phyloP scores from a whole-genome alignment of 2,797 vertebrate genomes.

The Sarcoramphus papa region DNA sequence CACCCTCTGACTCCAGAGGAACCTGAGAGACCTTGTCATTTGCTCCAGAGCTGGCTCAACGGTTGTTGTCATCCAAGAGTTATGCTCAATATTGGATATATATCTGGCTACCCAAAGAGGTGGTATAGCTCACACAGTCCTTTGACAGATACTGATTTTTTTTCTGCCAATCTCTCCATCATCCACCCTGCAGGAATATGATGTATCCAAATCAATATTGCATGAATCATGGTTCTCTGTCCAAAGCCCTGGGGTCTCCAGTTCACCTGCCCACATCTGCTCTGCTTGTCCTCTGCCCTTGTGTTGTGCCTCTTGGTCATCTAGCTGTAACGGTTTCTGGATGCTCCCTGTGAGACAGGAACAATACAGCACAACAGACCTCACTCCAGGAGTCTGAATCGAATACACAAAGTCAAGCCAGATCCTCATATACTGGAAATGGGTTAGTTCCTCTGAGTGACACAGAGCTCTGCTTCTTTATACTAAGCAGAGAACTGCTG shows the following conservation, averaged over 20 bases:
- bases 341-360: not conserved
- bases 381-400: not conserved
- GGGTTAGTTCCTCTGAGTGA: not conserved
- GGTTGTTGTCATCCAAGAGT: not conserved
- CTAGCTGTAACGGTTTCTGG: not conserved
- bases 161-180: not conserved
- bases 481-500: not conserved
- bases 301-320: not conserved
- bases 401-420: not conserved
- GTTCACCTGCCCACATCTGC: not conserved
- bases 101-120: not conserved
- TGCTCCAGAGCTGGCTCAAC: not conserved
- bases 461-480: not conserved
- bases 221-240: not conserved
- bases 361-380: not conserved
- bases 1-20: not conserved
- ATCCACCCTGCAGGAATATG: not conserved
- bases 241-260: not conserved
- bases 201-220: not conserved
- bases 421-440: not conserved
- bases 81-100: not conserved
- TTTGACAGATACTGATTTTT: not conserved
- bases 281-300: not conserved
- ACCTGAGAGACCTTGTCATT: not conserved
- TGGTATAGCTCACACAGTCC: not conserved